phyloP scores from a whole-genome alignment of 1,140 invertebrate genomes.

The Zaprionus inermis region DNA sequence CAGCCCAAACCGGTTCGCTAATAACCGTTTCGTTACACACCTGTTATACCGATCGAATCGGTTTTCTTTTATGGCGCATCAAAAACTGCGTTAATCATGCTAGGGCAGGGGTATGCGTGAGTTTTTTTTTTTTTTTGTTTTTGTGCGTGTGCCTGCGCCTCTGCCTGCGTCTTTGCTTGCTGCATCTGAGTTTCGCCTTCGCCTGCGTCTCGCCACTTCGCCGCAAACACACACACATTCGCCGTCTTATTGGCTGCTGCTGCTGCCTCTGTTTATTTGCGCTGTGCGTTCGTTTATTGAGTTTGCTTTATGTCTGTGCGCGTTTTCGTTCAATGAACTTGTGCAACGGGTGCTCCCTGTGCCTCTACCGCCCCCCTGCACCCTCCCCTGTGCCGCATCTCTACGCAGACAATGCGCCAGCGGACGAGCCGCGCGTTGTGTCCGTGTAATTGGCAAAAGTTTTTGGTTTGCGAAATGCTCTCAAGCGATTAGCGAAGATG shows the following conservation, averaged over 20 bases:
- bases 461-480: constrained; percentile 10
- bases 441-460: constrained; percentile 36
- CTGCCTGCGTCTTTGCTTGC: constrained; percentile 4
- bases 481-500: constrained; percentile 41
- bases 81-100: constrained; percentile 38
- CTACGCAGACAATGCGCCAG: constrained; percentile 35
- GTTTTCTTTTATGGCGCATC: constrained; percentile 27
- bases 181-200: constrained; percentile 57
- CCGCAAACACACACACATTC: constrained; percentile 34
- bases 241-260: constrained; percentile 77
- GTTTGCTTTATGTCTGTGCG: constrained; percentile 67
- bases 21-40: constrained; percentile 32
- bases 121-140: no score
- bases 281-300: constrained; percentile 76
- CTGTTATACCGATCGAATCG: constrained; percentile 34
- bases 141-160: not conserved
- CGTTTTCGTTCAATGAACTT: constrained; percentile 73
- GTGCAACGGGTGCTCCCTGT: constrained; percentile 1
- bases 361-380: no score
- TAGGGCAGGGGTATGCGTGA: not conserved
- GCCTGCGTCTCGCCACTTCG: constrained; percentile 1
- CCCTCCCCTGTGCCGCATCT: constrained; percentile 20
- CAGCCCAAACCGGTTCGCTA: constrained; percentile 9
- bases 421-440: constrained; percentile 21
- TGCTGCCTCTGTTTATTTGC: constrained; percentile 61